phyloP scores from a whole-genome alignment of 2,888 invertebrate species.

The Thymelicus sylvestris region DNA sequence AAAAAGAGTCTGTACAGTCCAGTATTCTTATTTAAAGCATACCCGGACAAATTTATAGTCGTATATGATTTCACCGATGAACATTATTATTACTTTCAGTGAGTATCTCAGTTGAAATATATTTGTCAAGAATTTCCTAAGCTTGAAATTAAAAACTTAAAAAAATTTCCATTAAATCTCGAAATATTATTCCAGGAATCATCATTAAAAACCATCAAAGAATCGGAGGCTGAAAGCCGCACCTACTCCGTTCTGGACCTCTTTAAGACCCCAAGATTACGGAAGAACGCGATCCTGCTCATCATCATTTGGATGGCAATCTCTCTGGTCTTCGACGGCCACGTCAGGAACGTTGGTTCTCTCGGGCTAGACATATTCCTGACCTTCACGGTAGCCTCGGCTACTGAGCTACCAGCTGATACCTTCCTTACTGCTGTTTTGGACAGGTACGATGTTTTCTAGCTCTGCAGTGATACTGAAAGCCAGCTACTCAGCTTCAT shows the following conservation, averaged over 20 bases:
- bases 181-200: conserved; percentile 79
- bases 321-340: conserved; percentile 94
- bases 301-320: conserved; percentile 96
- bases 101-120: too few species aligned
- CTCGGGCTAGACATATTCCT: conserved; percentile 93
- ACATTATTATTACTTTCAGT: too few species aligned
- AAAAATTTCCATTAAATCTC: too few species aligned
- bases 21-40: too few species aligned
- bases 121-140: too few species aligned
- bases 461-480: neutral
- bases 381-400: conserved; percentile 93
- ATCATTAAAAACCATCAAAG: conserved; percentile 87
- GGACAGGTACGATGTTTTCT: conserved; percentile 71
- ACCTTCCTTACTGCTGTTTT: conserved; percentile 91
- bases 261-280: conserved; percentile 90
- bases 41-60: too few species aligned
- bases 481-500: too few species aligned
- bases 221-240: conserved; percentile 88
- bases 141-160: too few species aligned
- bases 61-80: too few species aligned
- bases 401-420: conserved; percentile 94
- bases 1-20: too few species aligned
- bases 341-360: conserved; percentile 94
- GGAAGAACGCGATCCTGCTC: conserved; percentile 90
- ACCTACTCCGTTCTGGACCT: conserved; percentile 92